Conservation (phyloP, 2,113 vertebrate species). For the Podocnemis expansa region DNA sequence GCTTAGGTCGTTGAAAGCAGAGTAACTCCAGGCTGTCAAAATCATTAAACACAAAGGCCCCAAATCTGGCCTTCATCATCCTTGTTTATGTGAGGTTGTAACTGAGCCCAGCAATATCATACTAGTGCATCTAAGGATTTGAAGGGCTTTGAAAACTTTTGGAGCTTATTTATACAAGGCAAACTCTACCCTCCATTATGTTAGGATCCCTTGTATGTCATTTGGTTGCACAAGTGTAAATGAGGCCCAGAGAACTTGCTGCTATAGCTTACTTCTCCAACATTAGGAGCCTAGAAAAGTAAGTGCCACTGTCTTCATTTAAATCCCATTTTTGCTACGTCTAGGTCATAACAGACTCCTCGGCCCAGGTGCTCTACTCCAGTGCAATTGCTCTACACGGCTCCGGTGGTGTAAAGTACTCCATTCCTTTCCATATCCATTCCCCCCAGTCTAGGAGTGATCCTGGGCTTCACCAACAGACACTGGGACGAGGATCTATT, state of each 20-base stretch:
- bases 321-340: background rate
- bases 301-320: background rate
- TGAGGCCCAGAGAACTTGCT: background rate
- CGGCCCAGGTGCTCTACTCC: background rate
- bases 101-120: background rate
- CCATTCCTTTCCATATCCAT: rapidly evolving
- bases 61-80: conserved; percentile 14
- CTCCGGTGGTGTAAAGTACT: background rate
- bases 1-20: conserved; percentile 53
- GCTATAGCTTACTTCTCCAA: background rate
- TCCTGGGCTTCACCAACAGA: background rate
- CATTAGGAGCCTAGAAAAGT: conserved; percentile 19
- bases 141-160: background rate
- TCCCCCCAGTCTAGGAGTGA: background rate
- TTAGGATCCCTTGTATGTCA: background rate
- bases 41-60: conserved; percentile 41
- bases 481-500: background rate
- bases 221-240: background rate
- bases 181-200: background rate
- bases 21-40: conserved; percentile 28
- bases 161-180: background rate
- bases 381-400: background rate
- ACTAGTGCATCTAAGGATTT: too few relatives aligned
- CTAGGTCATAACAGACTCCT: background rate
- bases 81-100: background rate